Conservation (phyloP, 2,113 vertebrate genomes). For the Bungarus multicinctus region DNA sequence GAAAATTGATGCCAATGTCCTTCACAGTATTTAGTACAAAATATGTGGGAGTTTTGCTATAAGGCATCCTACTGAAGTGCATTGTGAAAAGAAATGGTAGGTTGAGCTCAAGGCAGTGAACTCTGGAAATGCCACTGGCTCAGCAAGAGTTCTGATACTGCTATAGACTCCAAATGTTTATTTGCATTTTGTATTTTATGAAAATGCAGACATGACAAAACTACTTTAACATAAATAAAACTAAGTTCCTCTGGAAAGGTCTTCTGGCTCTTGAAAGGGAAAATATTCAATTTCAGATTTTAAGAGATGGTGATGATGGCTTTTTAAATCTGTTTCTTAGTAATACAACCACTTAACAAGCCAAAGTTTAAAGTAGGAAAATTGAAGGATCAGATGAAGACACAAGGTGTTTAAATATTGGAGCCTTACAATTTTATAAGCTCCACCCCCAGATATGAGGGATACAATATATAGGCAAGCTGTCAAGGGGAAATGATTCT, state of each 20-base stretch:
- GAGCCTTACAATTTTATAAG: background rate
- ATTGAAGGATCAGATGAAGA: background rate
- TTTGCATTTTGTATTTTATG: background rate
- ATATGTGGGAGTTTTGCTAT: background rate
- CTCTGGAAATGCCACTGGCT: constrained; percentile 15
- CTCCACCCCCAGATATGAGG: background rate
- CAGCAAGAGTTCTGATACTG: background rate
- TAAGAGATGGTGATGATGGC: background rate
- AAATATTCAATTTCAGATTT: background rate
- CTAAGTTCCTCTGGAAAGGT: background rate
- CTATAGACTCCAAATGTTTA: background rate
- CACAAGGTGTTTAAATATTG: background rate
- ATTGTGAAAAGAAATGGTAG: constrained; percentile 30
- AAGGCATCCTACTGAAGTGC: background rate
- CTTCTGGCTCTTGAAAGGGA: background rate
- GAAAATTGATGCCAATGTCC: fast-evolving
- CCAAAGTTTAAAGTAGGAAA: background rate
- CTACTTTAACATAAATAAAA: background rate
- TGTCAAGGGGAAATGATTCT: background rate
- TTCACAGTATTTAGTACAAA: background rate
- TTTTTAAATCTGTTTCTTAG: background rate
- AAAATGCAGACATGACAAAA: background rate
- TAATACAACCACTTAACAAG: background rate
- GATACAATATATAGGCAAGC: background rate
- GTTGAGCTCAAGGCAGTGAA: background rate